These are phyloP conservation scores for Tapirus terrestris DNA, from an alignment of 2,113 vertebrate species.

Conservation along the genomic window DNA sequence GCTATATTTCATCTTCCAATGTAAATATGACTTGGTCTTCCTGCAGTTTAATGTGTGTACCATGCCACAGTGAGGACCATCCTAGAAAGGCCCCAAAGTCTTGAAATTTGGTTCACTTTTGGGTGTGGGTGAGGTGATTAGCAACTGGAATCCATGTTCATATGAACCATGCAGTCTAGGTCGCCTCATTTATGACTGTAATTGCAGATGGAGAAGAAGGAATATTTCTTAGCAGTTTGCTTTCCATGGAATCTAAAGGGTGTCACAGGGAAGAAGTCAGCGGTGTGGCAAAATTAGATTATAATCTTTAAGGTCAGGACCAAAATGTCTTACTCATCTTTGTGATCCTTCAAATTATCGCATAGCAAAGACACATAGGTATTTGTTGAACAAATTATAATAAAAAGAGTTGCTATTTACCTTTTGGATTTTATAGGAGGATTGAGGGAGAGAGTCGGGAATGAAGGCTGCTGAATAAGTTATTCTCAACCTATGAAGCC, in stretches of 20 bases:
- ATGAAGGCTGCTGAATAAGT: background rate
- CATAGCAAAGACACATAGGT: background rate
- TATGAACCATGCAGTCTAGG: background rate
- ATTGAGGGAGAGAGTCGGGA: background rate
- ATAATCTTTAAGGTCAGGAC: conserved; percentile 12
- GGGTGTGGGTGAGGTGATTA: background rate
- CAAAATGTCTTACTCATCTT: conserved; percentile 48
- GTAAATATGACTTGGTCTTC: background rate
- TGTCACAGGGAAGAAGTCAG: background rate
- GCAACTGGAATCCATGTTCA: background rate
- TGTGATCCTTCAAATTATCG: conserved; percentile 7
- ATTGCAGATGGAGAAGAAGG: background rate
- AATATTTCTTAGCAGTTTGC: background rate
- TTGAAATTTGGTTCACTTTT: background rate
- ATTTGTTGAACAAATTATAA: conserved; percentile 69
- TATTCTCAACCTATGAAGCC: background rate
- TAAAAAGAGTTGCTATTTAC: conserved; percentile 68
- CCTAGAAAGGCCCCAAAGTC: background rate
- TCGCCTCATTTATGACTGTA: background rate
- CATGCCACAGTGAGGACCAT: background rate
- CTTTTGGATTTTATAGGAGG: conserved; percentile 65
- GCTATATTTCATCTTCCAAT: background rate
- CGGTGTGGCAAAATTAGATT: background rate
- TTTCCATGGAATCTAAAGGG: background rate
- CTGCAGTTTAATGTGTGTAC: background rate